Evolutionary conservation across 2,888 invertebrate genomes (phyloP).

Genomic region (Caprella mutica): DNA sequence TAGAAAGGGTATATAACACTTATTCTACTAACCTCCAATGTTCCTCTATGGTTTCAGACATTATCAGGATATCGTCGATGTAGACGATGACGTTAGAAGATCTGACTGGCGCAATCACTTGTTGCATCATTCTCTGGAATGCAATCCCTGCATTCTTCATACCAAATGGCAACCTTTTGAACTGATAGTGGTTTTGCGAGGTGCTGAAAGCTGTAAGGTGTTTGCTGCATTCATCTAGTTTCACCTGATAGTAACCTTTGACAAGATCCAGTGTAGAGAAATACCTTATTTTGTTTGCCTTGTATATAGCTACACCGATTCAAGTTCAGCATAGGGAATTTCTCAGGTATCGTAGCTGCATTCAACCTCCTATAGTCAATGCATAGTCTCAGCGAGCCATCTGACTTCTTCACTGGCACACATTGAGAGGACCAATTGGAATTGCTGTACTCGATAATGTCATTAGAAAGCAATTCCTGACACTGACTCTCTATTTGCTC

Average conservation of each 20-base stretch:
- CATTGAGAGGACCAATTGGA: not conserved
- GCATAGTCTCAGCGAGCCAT: not conserved
- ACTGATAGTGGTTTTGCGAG: not conserved
- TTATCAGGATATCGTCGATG: not conserved
- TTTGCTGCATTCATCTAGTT: not conserved
- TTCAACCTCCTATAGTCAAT: not conserved
- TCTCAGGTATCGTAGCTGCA: not conserved
- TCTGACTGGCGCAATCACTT: not conserved
- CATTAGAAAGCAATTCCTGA: no score
- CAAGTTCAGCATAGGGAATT: not conserved
- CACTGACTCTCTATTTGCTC: no score
- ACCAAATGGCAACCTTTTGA: slow-evolving; percentile 3
- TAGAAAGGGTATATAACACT: no score
- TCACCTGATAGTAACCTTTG: not conserved
- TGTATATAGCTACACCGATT: not conserved
- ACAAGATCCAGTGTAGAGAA: not conserved
- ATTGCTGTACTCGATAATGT: not conserved
- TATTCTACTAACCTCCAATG: no score
- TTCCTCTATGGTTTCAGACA: not conserved
- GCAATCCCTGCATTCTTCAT: not conserved
- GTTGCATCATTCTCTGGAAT: not conserved
- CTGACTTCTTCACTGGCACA: not conserved
- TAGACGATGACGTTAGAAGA: not conserved
- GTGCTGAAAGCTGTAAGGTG: slow-evolving; percentile 1
- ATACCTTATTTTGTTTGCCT: not conserved